Evolutionary conservation across 2,888 invertebrate genomes (phyloP).

Genomic region (Danaus chrysippus): DNA sequence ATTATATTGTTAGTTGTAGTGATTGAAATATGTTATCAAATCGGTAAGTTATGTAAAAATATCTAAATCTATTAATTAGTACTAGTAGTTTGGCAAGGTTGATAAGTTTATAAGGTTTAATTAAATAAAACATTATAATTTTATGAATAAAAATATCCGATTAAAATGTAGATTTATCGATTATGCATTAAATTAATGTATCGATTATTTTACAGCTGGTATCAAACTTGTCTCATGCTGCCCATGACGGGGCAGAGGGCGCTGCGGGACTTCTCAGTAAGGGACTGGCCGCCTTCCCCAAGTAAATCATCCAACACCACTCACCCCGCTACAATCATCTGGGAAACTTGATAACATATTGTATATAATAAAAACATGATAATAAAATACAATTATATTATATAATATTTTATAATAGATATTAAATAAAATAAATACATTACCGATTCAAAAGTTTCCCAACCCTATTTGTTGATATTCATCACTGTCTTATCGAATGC

Average conservation of each 20-base stretch:
- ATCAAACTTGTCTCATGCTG: constrained; percentile 56
- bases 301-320: constrained; percentile 43
- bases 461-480: constrained; percentile 14
- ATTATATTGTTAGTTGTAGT: background rate
- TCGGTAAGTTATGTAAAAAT: too few species aligned
- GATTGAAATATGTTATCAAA: too few species aligned
- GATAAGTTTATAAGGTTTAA: too few species aligned
- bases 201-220: constrained; percentile 47
- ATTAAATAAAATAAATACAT: background rate
- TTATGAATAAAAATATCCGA: too few species aligned
- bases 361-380: constrained; percentile 24
- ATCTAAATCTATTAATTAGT: too few species aligned
- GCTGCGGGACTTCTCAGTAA: constrained; percentile 74
- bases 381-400: constrained; percentile 9
- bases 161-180: too few species aligned
- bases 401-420: constrained; percentile 13
- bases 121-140: too few species aligned
- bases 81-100: too few species aligned
- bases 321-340: constrained; percentile 29
- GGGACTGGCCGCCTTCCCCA: constrained; percentile 66
- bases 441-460: constrained; percentile 12
- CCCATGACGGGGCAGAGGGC: constrained; percentile 67
- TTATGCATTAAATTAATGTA: too few species aligned
- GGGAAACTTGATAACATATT: constrained; percentile 40
- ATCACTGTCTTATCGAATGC: constrained; percentile 9